Evolutionary conservation across 23 tunicate species (phyloP), one percentile per base, ranked within the genome.

Genomic region (Styela clava): DNA sequence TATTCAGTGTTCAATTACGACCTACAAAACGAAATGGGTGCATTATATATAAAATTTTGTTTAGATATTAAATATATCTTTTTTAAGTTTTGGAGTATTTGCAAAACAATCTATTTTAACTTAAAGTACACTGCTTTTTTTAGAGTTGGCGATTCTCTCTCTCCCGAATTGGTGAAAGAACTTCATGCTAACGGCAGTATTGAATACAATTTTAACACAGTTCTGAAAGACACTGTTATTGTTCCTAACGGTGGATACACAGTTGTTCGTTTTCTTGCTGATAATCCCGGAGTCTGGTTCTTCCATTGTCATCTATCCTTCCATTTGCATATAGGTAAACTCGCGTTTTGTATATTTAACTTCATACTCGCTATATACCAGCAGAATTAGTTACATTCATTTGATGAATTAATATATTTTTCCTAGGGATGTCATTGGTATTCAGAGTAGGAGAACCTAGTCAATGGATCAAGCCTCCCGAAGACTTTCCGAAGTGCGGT

Each of bases 251-350:
- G 96, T 0, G 99, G 99, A 0, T 95, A 86, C 84, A 51, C 83
- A 28, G 79, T 95, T 2, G 35, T 84, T n/a, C 74, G 99, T 18
- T 95, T 95, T 68, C 12, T 70, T 21, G 78, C 90, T 27, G 89
- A 83, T 24, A 95, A 95, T 71, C 97, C 99, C 0, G 99, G 99
- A 1, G 86, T 83, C 34, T 95, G 99, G 99, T 61, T 87, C 24
- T 87, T 95, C 35, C 99, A 95, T 33, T 95, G 99, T 74, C 99
- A 95, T 51, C 76, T 92, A 25, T 35, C 91, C 3, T 92, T 92
- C 69, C 97, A 92, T 74, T 68, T 68, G 9, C 87, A 87, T 79
- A 86, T 90, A 74, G 97, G 97, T 92, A 30, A 51, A n/a, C n/a
- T n/a, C n/a, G n/a, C n/a, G n/a, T n/a, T n/a, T n/a, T n/a, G n/a